Conservation (phyloP, 2,797 vertebrate species). For the Acanthopagrus latus region DNA sequence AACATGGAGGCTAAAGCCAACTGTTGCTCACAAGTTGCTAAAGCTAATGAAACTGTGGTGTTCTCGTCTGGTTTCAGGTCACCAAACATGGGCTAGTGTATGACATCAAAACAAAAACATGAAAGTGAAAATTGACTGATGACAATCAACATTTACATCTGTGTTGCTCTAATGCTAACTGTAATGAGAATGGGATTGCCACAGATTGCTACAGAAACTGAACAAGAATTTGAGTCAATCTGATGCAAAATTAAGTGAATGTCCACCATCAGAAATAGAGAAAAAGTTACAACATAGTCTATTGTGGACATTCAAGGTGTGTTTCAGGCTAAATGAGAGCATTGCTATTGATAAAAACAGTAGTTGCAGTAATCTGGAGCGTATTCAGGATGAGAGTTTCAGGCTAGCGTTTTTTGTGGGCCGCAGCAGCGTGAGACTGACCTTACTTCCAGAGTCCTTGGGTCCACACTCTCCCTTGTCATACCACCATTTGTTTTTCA, state of each 20-base stretch:
- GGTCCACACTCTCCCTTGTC: conserved; percentile 99
- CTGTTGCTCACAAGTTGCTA: conserved; percentile 15
- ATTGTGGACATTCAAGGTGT: conserved; percentile 42
- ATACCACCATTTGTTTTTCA: conserved; percentile 99
- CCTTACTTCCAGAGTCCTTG: conserved; percentile 99
- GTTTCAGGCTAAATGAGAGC: conserved; percentile 40
- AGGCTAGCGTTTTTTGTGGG: conserved; percentile 81
- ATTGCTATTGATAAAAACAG: conserved; percentile 63
- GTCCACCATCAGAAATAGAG: conserved; percentile 27
- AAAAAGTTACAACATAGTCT: conserved; percentile 31
- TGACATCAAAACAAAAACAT: conserved; percentile 59
- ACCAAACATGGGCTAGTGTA: conserved; percentile 29
- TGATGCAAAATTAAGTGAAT: conserved; percentile 34
- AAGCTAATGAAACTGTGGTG: conserved; percentile 14
- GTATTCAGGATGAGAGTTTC: conserved; percentile 77
- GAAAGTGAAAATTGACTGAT: conserved; percentile 47
- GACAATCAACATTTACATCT: conserved; percentile 7
- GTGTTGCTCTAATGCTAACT: conserved; percentile 11
- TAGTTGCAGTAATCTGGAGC: conserved; percentile 80
- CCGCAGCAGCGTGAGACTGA: conserved; percentile 91
- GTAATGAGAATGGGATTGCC: conserved; percentile 66
- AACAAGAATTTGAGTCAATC: conserved; percentile 35
- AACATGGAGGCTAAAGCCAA: conserved; percentile 6
- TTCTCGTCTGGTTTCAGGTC: conserved; percentile 24
- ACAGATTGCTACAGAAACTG: conserved; percentile 76